phyloP scores from a whole-genome alignment of 1,140 invertebrate species.

The Whitmania pigra region DNA sequence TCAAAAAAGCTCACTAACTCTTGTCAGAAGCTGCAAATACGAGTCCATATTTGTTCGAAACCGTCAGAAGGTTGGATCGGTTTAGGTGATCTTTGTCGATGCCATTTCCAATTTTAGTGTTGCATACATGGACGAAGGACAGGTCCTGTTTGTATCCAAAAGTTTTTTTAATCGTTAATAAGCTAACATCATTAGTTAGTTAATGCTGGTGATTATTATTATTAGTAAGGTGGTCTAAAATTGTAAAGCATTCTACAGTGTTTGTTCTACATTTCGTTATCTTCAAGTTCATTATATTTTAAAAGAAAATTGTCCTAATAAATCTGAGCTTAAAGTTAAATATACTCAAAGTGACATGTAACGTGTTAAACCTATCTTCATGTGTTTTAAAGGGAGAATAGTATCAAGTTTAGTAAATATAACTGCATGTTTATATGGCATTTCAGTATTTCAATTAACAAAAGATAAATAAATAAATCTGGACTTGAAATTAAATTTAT shows the following conservation, averaged over 20 bases:
- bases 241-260: neutral
- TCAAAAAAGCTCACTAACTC: neutral
- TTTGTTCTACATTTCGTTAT: neutral
- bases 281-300: neutral
- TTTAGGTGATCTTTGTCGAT: neutral
- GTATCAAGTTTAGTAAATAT: no score
- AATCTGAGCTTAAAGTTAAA: neutral
- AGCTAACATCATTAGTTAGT: no score
- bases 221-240: neutral
- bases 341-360: no score
- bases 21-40: neutral
- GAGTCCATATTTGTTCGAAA: neutral
- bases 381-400: no score
- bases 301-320: neutral
- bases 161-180: no score
- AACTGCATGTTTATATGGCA: no score
- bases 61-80: neutral
- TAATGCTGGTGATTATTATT: neutral
- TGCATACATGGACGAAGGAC: neutral
- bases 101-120: neutral
- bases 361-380: no score
- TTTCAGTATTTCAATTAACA: no score
- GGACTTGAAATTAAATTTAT: neutral
- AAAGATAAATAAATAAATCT: no score
- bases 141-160: neutral